These are phyloP conservation scores for Lepidurus couesii DNA, from an alignment of 1,140 invertebrate species.

Conservation along the genomic window DNA sequence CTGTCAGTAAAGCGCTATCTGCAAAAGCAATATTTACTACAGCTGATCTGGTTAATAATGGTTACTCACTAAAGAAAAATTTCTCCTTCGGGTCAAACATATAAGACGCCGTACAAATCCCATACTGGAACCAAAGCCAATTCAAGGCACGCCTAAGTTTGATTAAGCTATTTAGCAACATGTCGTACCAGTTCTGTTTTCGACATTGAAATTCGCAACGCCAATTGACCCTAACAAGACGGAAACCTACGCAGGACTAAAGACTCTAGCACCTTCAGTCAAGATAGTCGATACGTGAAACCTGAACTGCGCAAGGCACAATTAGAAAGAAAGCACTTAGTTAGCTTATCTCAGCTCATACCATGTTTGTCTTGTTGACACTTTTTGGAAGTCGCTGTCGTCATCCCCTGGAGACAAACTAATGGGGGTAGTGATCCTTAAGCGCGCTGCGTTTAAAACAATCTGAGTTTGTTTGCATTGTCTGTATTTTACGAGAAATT, in stretches of 20 bases:
- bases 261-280: too few species aligned
- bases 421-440: too few species aligned
- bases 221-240: background rate
- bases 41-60: background rate
- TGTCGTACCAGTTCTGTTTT: background rate
- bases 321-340: background rate
- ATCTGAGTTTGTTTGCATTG: too few species aligned
- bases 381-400: too few species aligned
- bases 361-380: too few species aligned
- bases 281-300: too few species aligned
- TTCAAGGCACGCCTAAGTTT: background rate
- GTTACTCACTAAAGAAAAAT: background rate
- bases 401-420: too few species aligned
- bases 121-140: slow-evolving; percentile 12
- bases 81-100: slow-evolving; percentile 7
- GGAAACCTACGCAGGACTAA: too few species aligned
- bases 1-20: background rate
- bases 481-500: too few species aligned
- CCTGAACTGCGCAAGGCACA: background rate
- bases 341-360: too few species aligned
- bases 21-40: background rate
- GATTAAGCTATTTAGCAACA: background rate
- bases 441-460: too few species aligned
- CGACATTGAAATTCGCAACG: background rate
- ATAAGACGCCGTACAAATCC: background rate